A percentile compares a stretch with the other conserved stretches of the same genome.
These are phyloP conservation scores for Sylvicola cinctus DNA, from an alignment of 2,888 invertebrate genomes.

Conservation along the genomic window DNA sequence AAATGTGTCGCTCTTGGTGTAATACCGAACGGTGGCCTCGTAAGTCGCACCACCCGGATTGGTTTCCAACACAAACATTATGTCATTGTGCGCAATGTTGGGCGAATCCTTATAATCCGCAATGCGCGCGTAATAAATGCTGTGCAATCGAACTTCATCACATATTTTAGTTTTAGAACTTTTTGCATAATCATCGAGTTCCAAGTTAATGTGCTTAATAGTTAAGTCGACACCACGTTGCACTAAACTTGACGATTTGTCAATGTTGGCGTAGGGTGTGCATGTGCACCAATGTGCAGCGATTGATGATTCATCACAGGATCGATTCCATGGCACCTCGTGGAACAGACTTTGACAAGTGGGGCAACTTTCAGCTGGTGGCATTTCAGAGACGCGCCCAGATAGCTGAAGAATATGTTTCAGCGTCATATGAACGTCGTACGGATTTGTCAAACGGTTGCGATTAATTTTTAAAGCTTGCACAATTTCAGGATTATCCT, in stretches of 20 bases:
- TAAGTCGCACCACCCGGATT: constrained; percentile 44
- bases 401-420: constrained; percentile 37
- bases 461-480: constrained; percentile 37
- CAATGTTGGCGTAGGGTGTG: constrained; percentile 31
- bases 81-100: constrained; percentile 24
- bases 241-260: constrained; percentile 28
- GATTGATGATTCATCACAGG: constrained; percentile 46
- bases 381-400: constrained; percentile 20
- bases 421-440: constrained; percentile 52
- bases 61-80: constrained; percentile 49
- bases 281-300: constrained; percentile 62
- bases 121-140: constrained; percentile 31
- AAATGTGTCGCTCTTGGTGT: constrained; percentile 18
- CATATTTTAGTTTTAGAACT: constrained; percentile 23
- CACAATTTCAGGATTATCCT: constrained; percentile 30
- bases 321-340: constrained; percentile 34
- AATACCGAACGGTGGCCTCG: constrained; percentile 42
- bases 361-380: constrained; percentile 33
- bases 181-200: constrained; percentile 8
- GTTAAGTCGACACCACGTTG: constrained; percentile 27
- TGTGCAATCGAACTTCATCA: constrained; percentile 29
- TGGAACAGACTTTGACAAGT: constrained; percentile 42
- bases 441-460: constrained; percentile 48
- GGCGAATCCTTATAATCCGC: constrained; percentile 13
- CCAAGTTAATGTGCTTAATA: constrained; percentile 16